Conservation (phyloP, 1,140 invertebrate genomes). For the Drosophila micromelanica region DNA sequence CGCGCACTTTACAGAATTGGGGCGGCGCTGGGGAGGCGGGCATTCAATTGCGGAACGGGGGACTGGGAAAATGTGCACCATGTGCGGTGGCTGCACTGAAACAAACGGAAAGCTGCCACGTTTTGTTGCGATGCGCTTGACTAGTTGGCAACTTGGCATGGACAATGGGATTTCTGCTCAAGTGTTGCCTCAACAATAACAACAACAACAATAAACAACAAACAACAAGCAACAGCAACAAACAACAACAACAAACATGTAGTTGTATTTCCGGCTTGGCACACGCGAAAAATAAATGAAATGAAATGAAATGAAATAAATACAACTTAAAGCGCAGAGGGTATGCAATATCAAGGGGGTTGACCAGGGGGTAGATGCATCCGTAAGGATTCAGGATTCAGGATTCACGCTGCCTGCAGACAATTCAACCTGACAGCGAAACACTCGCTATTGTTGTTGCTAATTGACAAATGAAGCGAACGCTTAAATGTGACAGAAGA, state of each 20-base stretch:
- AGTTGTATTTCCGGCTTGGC: slow-evolving; percentile 39
- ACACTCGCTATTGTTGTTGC: slow-evolving; percentile 7
- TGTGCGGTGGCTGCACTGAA: slow-evolving; percentile 40
- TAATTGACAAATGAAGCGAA: slow-evolving; percentile 71
- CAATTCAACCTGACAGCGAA: slow-evolving; percentile 20
- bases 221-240: slow-evolving; percentile 11
- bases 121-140: slow-evolving; percentile 27
- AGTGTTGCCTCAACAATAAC: slow-evolving; percentile 29
- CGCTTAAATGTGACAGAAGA: slow-evolving; percentile 42
- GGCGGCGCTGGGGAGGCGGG: neutral
- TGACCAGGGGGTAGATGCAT: neutral
- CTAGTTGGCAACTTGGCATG: slow-evolving; percentile 46
- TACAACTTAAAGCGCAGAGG: slow-evolving; percentile 40
- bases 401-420: slow-evolving; percentile 20
- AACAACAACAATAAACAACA: slow-evolving; percentile 4
- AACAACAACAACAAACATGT: slow-evolving; percentile 1
- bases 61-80: slow-evolving; percentile 25
- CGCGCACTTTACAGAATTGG: slow-evolving; percentile 1
- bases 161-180: slow-evolving; percentile 47
- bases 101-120: slow-evolving; percentile 43
- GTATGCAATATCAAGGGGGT: neutral
- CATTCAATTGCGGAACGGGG: neutral
- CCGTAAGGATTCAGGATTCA: slow-evolving; percentile 19
- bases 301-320: slow-evolving; percentile 59
- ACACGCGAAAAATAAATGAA: slow-evolving; percentile 32